Evolutionary conservation across 2,113 vertebrate genomes (phyloP), one percentile per base, ranked within the genome.

Genomic region (Heterochromis multidens): DNA sequence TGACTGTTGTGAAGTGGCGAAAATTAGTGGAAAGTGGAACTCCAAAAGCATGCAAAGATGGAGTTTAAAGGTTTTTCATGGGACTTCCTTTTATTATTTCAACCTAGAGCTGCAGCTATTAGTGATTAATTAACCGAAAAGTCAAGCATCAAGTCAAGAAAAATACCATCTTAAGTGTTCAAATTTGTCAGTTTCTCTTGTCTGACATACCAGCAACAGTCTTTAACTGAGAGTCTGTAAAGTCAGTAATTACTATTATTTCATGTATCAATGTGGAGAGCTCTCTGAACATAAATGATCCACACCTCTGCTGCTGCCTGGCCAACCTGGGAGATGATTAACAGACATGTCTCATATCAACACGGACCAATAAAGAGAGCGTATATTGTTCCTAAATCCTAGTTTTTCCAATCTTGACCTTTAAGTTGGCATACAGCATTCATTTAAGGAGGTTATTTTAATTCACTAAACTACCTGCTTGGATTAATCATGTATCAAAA

Each of bases 261-360:
- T 74, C 27, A 8, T 31, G 27, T 74, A 74, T 74, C 10, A 52
- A 43, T 7, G 11, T 52, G 31, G 67, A 21, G 43, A 52, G 46
- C 52, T 74, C 67, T 74, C 52, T 4, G 4, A 67, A 12, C 67
- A 62, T 43, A 72, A 82, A 6, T 77, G 76, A 87, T 33, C 65
- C 29, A 83, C 37, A 80, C 54, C 40, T 63, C 56, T 63, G 57
- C 80, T 35, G 63, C 52, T n/a, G 8, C 21, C 62, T 62, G 40
- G 59, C 27, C 62, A 85, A n/a, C 43, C 49, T 78, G 19, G 79
- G 21, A 35, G 57, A 87, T 87, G 46, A 90, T 91, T 85, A 89
- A 84, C 80, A 85, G 60, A 74, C 31, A 76, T 57, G 56, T 58
- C 11, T 58, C 23, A 58, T 58, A 43, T 54, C 29, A 79, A 52